phyloP scores from a whole-genome alignment of 2,888 invertebrate genomes.

The Polietes domitor region DNA sequence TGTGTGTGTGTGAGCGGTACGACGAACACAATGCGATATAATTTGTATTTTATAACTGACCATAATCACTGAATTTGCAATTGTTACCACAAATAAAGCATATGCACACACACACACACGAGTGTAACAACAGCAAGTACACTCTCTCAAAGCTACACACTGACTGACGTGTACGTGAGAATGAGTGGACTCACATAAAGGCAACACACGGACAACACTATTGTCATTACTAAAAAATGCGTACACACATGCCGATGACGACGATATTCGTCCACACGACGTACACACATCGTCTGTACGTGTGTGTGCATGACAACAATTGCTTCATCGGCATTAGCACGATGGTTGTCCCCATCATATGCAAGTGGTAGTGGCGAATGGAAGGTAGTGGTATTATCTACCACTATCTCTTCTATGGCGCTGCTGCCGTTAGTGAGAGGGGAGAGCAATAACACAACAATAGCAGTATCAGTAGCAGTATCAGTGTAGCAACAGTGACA shows the following conservation, averaged over 20 bases:
- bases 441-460: neutral
- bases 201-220: neutral
- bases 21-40: neutral
- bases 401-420: too few relatives aligned
- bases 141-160: too few relatives aligned
- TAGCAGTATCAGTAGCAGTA: neutral
- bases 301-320: neutral
- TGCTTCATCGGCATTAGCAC: neutral
- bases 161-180: neutral
- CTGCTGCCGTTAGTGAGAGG: too few relatives aligned
- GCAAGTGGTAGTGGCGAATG: neutral
- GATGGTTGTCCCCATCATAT: neutral
- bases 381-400: neutral
- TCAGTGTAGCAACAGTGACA: slow-evolving; percentile 11
- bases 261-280: too few relatives aligned
- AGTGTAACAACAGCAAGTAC: too few relatives aligned
- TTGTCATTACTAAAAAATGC: slow-evolving; percentile 12
- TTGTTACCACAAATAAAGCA: slow-evolving; percentile 37
- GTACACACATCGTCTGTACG: too few relatives aligned
- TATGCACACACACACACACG: too few relatives aligned
- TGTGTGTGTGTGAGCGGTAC: neutral
- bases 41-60: slow-evolving; percentile 51
- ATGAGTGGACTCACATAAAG: neutral
- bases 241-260: neutral
- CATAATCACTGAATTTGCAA: slow-evolving; percentile 50